phyloP scores from a whole-genome alignment of 1,140 invertebrate species.

The Orchesella cincta region DNA sequence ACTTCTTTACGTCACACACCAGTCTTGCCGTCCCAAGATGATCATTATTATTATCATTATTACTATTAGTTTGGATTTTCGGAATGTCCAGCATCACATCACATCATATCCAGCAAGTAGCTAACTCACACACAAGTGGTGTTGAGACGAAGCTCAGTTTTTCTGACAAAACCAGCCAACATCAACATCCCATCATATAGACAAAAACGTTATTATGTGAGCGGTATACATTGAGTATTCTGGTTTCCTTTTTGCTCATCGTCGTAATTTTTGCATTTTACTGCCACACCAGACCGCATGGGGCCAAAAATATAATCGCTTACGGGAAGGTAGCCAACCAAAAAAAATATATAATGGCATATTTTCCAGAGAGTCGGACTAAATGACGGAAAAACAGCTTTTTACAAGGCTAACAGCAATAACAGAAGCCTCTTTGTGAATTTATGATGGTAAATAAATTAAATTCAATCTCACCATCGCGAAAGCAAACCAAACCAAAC shows the following conservation, averaged over 20 bases:
- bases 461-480: slow-evolving; percentile 1
- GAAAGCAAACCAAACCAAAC: no score
- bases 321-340: background rate
- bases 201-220: background rate
- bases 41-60: no score
- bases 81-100: no score
- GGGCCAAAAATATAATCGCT: background rate
- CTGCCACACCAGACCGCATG: slow-evolving; percentile 20
- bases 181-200: background rate
- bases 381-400: background rate
- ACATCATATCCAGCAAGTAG: background rate
- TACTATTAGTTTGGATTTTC: no score
- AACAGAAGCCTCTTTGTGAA: slow-evolving; percentile 8
- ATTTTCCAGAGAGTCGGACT: no score
- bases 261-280: slow-evolving; percentile 25
- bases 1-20: no score
- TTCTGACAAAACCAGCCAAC: background rate
- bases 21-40: no score
- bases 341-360: no score
- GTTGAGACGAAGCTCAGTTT: background rate
- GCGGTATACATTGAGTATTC: background rate
- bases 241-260: background rate
- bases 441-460: slow-evolving; percentile 28
- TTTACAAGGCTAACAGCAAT: background rate
- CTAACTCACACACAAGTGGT: background rate